Percentiles rank a stretch among this genome's conserved stretches.
Evolutionary conservation across 2,888 invertebrate genomes (phyloP).

Genomic region (Rhimphoctona megacephalus): DNA sequence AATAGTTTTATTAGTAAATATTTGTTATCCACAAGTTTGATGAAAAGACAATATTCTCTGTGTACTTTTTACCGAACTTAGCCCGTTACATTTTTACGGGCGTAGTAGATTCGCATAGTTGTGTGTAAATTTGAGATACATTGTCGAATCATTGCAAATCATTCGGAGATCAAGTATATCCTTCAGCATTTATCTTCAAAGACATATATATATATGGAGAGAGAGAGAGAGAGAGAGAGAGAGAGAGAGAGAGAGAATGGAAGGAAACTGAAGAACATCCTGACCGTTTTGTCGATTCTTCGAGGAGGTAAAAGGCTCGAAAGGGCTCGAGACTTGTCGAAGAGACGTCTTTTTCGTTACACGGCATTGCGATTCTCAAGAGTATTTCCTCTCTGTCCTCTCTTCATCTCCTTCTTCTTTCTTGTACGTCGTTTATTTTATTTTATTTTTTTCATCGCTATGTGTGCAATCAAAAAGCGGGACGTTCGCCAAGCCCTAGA

Average conservation of each 20-base stretch:
- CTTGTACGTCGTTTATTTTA: background rate
- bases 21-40: too few relatives aligned
- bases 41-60: too few relatives aligned
- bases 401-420: slow-evolving; percentile 4
- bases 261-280: slow-evolving; percentile 33
- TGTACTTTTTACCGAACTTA: too few relatives aligned
- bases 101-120: background rate
- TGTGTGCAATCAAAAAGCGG: slow-evolving; percentile 71
- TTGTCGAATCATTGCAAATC: slow-evolving; percentile 29
- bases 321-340: slow-evolving; percentile 42
- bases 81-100: too few relatives aligned
- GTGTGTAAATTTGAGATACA: background rate
- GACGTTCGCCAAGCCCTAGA: slow-evolving; percentile 68
- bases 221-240: background rate
- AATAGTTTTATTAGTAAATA: too few relatives aligned
- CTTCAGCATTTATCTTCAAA: slow-evolving; percentile 35
- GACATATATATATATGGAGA: background rate
- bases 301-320: slow-evolving; percentile 53
- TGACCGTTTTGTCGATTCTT: slow-evolving; percentile 40
- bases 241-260: background rate
- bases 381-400: slow-evolving; percentile 12
- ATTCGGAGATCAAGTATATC: slow-evolving; percentile 38
- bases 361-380: slow-evolving; percentile 62
- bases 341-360: slow-evolving; percentile 42
- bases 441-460: slow-evolving; percentile 12